These are phyloP conservation scores for Mus minutoides DNA, from an alignment of 2,797 vertebrate genomes.

Conservation along the genomic window DNA sequence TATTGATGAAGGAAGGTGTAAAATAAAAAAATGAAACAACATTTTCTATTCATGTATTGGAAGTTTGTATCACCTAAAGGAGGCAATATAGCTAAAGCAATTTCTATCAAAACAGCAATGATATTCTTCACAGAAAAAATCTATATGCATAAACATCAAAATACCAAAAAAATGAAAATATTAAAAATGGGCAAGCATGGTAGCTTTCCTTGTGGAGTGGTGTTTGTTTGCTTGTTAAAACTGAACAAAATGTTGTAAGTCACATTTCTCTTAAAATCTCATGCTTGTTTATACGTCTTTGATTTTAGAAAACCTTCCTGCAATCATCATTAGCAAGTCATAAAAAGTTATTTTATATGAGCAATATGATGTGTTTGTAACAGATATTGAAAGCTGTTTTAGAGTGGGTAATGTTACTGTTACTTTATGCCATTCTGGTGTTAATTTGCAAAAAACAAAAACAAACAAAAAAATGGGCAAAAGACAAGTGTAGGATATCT, in stretches of 20 bases:
- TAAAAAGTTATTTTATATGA: not conserved
- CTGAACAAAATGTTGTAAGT: not conserved
- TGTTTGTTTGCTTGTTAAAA: not conserved
- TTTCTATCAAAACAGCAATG: not conserved
- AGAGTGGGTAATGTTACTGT: not conserved
- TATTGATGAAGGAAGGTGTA: not conserved
- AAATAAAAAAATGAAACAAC: not conserved
- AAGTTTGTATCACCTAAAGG: not conserved
- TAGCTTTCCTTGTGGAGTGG: rapidly evolving
- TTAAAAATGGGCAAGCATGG: not conserved
- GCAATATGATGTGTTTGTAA: not conserved
- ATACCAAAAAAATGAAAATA: not conserved
- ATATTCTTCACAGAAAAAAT: not conserved
- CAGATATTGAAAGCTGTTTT: not conserved
- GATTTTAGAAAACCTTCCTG: not conserved
- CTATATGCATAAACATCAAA: not conserved
- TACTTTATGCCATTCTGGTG: not conserved
- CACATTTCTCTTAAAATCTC: conserved; percentile 1
- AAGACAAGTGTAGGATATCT: not conserved
- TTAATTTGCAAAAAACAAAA: not conserved
- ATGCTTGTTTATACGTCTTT: not conserved
- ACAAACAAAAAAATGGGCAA: not conserved
- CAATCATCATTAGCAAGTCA: not conserved
- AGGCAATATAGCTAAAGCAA: not conserved
- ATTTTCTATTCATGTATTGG: not conserved